These are phyloP conservation scores for Epistrophella euchroma DNA, from an alignment of 2,888 invertebrate species.

Conservation along the genomic window DNA sequence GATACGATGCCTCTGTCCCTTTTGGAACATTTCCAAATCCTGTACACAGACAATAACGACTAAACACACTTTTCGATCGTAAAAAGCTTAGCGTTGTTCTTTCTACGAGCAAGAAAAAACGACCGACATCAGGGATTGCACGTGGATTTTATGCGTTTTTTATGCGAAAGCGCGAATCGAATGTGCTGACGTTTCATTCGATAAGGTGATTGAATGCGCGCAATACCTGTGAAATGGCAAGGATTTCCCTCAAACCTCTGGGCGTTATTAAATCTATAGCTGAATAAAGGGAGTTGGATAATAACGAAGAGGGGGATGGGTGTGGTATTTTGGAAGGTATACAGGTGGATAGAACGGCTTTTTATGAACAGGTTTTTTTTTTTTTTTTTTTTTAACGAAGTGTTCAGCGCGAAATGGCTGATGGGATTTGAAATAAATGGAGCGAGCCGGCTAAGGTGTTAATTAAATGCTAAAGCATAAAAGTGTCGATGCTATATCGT, in stretches of 20 bases:
- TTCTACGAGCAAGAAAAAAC: background rate
- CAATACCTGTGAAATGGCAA: slow-evolving; percentile 50
- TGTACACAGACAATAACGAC: slow-evolving; percentile 63
- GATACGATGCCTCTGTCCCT: background rate
- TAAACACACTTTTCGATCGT: slow-evolving; percentile 67
- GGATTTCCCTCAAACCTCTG: slow-evolving; percentile 8
- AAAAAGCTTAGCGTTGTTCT: slow-evolving; percentile 58
- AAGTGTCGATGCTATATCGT: slow-evolving; percentile 49
- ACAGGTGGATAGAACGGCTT: slow-evolving; percentile 55
- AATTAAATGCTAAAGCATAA: slow-evolving; percentile 62
- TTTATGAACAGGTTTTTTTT: slow-evolving; percentile 51
- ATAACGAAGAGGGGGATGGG: too few relatives aligned
- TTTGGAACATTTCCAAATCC: slow-evolving; percentile 28
- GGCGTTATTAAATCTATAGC: slow-evolving; percentile 30
- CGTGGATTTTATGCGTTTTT: slow-evolving; percentile 69
- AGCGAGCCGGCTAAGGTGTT: slow-evolving; percentile 41
- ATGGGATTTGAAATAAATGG: slow-evolving; percentile 57
- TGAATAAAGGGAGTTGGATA: background rate
- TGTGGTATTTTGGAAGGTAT: slow-evolving; percentile 21
- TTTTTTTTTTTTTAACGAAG: slow-evolving; percentile 61
- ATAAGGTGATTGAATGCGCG: slow-evolving; percentile 71
- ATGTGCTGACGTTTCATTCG: slow-evolving; percentile 73
- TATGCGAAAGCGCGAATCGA: slow-evolving; percentile 71
- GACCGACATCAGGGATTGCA: slow-evolving; percentile 19
- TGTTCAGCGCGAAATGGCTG: slow-evolving; percentile 51